Base-by-base conservation (phyloP, 2,113 vertebrate genomes). In the Microcebus murinus region DNA sequence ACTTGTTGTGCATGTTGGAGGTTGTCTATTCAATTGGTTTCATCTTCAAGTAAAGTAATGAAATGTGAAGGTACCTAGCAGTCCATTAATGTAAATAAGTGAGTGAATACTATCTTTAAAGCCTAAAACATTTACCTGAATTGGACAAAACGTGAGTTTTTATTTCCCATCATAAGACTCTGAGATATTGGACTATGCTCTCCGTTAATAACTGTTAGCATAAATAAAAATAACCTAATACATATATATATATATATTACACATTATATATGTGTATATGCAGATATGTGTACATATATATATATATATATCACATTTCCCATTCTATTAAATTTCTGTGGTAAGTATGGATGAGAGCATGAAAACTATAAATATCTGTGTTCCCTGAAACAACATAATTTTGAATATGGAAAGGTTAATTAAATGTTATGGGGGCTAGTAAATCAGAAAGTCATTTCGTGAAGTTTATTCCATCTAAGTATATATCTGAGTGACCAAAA, bases 331-430 rank as follows among this genome's bases (percentile, higher is more conserved):
- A 90, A 80, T 85, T 93, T 31, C 15, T 84, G 31, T 82, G 17
- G 3, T 36, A 84, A 85, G 10, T 89, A 79, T 68, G 12, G 20
- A 63, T 42, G 59, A 85, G 25, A 84, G 7, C 23, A 21, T 91
- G 34, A 91, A 87, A 82, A 68, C 15, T 29, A 67, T 59, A 93
- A 76, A 71, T 50, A 36, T 25, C 13, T 68, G 39, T 65, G 45
- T 81, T 50, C 67, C 70, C 57, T 93, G 70, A 93, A 86, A 68
- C 34, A 89, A 92, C 4, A 73, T 59, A 59, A 67, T 80, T 90
- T 76, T 61, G 20, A 94, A 83, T 76, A 57, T 76, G 52, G 5
- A 87, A 59, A 94, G 31, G 2, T 50, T 82, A 88, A 80, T 91
- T 79, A 94, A 84, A 84, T 90, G 3, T 23, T 84, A 87, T 39